Conservation (phyloP, 2,888 invertebrate species). For the Crossocerus cetratus region DNA sequence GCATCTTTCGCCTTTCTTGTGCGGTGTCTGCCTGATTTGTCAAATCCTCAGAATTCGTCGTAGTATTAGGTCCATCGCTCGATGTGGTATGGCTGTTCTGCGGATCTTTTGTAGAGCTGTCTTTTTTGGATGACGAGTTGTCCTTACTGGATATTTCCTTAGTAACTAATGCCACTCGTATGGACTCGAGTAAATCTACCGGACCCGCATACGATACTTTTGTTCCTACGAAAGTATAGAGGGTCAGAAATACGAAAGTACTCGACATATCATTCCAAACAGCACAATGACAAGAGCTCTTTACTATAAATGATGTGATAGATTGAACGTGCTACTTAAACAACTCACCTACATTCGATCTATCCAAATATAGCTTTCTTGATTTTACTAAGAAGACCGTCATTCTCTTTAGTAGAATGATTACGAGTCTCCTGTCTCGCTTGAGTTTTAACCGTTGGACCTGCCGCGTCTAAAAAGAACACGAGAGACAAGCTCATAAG, state of each 20-base stretch:
- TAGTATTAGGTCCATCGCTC: slow-evolving; percentile 11
- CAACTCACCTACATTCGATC: slow-evolving; percentile 67
- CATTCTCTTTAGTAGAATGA: slow-evolving; percentile 71
- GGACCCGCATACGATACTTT: slow-evolving; percentile 82
- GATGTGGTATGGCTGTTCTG: slow-evolving; percentile 30
- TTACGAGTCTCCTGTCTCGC: slow-evolving; percentile 72
- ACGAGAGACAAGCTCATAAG: slow-evolving; percentile 11
- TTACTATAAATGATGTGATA: too few species aligned
- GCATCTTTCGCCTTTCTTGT: slow-evolving; percentile 75
- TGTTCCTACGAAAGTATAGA: slow-evolving; percentile 78
- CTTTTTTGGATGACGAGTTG: slow-evolving; percentile 3
- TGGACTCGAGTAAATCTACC: slow-evolving; percentile 80
- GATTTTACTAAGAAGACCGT: slow-evolving; percentile 80
- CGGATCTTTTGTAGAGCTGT: slow-evolving; percentile 60
- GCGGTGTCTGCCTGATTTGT: slow-evolving; percentile 61
- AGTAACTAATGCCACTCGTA: slow-evolving; percentile 80
- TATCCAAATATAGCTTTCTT: slow-evolving; percentile 82
- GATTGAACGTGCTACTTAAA: background rate
- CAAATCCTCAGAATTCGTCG: slow-evolving; percentile 21
- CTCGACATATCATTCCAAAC: background rate
- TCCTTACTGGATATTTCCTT: slow-evolving; percentile 13
- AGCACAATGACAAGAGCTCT: too few species aligned
- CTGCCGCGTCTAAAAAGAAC: slow-evolving; percentile 78
- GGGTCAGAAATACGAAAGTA: background rate
- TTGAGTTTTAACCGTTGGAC: slow-evolving; percentile 78